These are phyloP conservation scores for Azemiops feae DNA, from an alignment of 2,113 vertebrate species.

Conservation along the genomic window DNA sequence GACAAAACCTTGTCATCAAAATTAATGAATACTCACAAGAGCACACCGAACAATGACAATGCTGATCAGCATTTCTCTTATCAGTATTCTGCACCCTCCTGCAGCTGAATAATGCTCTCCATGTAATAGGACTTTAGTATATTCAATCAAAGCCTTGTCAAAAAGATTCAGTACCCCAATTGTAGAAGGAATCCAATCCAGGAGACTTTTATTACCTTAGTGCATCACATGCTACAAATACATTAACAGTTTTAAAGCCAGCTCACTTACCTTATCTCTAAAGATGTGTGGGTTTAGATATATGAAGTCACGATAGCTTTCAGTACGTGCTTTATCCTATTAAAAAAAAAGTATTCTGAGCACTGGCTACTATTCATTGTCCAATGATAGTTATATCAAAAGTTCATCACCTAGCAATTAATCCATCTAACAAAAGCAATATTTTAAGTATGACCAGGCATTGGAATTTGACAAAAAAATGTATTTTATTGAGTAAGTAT, in stretches of 20 bases:
- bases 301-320: slow-evolving; percentile 94
- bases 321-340: slow-evolving; percentile 92
- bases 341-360: slow-evolving; percentile 27
- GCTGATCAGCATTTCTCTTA: slow-evolving; percentile 72
- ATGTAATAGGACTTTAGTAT: slow-evolving; percentile 67
- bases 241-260: background rate
- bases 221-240: background rate
- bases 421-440: background rate
- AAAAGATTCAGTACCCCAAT: background rate
- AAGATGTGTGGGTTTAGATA: slow-evolving; percentile 88
- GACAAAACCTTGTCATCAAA: slow-evolving; percentile 58
- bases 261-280: slow-evolving; percentile 87
- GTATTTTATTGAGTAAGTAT: background rate
- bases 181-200: background rate
- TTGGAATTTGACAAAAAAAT: background rate
- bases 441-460: rapidly evolving
- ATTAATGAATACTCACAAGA: slow-evolving; percentile 72
- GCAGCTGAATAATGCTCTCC: slow-evolving; percentile 54
- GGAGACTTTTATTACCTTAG: background rate
- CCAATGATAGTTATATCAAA: background rate
- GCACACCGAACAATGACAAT: slow-evolving; percentile 50
- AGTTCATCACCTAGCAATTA: background rate
- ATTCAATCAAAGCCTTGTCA: slow-evolving; percentile 70
- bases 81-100: slow-evolving; percentile 74
- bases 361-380: background rate